These are phyloP conservation scores for Quiscalus mexicanus DNA, from an alignment of 2,113 vertebrate species.

Conservation along the genomic window DNA sequence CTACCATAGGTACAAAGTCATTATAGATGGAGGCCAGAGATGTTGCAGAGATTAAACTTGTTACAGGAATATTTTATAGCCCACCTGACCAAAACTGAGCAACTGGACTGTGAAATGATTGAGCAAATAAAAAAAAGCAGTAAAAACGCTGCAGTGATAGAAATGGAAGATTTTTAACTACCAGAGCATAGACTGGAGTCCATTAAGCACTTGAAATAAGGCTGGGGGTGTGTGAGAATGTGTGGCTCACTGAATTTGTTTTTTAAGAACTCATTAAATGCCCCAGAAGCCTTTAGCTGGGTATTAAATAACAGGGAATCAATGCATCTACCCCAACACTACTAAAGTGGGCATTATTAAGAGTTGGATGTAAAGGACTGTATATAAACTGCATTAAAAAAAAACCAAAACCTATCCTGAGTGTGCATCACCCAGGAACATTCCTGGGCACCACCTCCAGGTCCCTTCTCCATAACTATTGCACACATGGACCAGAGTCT, in stretches of 20 bases:
- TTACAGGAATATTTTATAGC: constrained; percentile 59
- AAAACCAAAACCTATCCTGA: not conserved
- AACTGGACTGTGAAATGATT: constrained; percentile 69
- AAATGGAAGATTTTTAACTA: constrained; percentile 63
- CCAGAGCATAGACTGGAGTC: constrained; percentile 49
- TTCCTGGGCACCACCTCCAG: not conserved
- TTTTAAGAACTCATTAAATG: constrained; percentile 51
- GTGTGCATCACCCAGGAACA: not conserved
- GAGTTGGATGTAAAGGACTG: not conserved
- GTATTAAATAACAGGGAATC: constrained; percentile 31
- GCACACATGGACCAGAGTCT: not conserved
- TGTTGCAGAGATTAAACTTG: constrained; percentile 51
- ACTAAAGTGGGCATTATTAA: not conserved
- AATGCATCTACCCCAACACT: not conserved
- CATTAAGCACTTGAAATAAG: constrained; percentile 62
- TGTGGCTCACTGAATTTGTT: constrained; percentile 6
- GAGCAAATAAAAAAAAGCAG: constrained; percentile 69
- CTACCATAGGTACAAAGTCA: not conserved
- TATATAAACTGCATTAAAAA: not conserved
- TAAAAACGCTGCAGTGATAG: constrained; percentile 59
- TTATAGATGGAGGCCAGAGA: constrained; percentile 22
- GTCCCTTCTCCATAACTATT: not conserved
- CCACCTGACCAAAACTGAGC: constrained; percentile 46
- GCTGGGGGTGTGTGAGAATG: not conserved
- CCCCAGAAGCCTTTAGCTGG: not conserved